Evolutionary conservation across 2,113 vertebrate genomes (phyloP), one percentile per base, ranked within the genome.

Genomic region (Bubo bubo): DNA sequence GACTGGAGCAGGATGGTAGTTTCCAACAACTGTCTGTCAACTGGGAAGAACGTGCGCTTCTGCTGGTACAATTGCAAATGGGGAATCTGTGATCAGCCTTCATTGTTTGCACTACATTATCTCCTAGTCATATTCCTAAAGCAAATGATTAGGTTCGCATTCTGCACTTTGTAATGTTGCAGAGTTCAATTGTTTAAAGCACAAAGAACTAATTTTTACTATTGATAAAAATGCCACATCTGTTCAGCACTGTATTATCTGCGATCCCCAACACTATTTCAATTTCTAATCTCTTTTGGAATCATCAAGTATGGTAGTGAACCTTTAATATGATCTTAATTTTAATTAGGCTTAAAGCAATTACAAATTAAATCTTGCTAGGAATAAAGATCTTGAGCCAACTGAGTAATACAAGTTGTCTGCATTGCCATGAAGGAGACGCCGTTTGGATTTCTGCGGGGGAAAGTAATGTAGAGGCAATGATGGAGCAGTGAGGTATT

Each of bases 311-410:
- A 55, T 50, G 58, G 66, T 90, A 95, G 91, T 53, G 53, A 95
- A 91, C 67, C 77, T 93, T 86, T 95, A 96, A 93, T 94, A 94
- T 95, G 67, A 67, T 94, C 91, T 95, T 96, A 91, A 95, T 95
- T 97, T 97, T 97, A 97, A 96, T 96, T 97, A 96, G 93, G 77
- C 83, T 96, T 96, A 92, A 96, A 96, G 49, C 86, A 97, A 93
- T 94, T 96, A 95, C 86, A 84, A 79, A 90, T 96, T 93, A 95
- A 95, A 93, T 95, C 94, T 94, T 94, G 30, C 93, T 91, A 83
- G 64, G 80, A 96, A 90, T 70, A 94, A 93, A 94, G 73, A 88
- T 79, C 64, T 76, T 59, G 67, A 94, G 91, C 85, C 92, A 94
- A 79, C 73, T 79, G 71, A 85, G 76, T 87, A 77, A 58, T 83